These are phyloP conservation scores for Pelodytes ibericus DNA, from an alignment of 2,797 vertebrate genomes.

Conservation along the genomic window DNA sequence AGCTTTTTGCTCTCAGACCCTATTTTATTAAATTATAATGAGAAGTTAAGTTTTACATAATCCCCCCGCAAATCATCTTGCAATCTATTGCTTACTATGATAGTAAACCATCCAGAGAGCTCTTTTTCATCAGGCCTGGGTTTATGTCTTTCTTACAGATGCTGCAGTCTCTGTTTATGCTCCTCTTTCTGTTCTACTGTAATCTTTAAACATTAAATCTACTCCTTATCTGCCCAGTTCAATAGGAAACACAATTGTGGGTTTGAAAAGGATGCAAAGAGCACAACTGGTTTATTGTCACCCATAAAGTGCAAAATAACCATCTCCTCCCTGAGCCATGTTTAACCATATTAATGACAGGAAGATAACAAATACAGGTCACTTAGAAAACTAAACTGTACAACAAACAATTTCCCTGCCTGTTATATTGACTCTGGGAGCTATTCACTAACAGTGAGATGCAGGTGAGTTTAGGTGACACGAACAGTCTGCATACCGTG, in stretches of 20 bases:
- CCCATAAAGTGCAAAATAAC: neutral
- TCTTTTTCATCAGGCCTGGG: neutral
- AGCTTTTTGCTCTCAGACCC: too few species aligned
- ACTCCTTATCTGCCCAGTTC: neutral
- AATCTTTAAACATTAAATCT: neutral
- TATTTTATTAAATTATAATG: too few species aligned
- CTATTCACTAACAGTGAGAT: too few species aligned
- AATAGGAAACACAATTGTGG: neutral
- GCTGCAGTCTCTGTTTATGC: neutral
- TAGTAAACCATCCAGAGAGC: neutral
- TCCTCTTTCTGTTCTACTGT: neutral
- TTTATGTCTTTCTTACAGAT: neutral
- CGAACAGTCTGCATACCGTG: too few species aligned
- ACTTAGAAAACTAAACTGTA: too few species aligned
- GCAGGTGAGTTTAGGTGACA: too few species aligned
- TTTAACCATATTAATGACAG: neutral
- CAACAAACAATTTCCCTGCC: too few species aligned
- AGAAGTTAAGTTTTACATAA: too few species aligned
- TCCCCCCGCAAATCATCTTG: too few species aligned
- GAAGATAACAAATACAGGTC: too few species aligned
- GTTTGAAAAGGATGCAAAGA: neutral
- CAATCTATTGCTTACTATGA: too few species aligned
- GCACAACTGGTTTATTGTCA: neutral
- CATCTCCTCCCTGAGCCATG: neutral
- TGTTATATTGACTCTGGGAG: too few species aligned